Evolutionary conservation across 2,888 invertebrate genomes (phyloP).

Genomic region (Scaptomyza polygonia): DNA sequence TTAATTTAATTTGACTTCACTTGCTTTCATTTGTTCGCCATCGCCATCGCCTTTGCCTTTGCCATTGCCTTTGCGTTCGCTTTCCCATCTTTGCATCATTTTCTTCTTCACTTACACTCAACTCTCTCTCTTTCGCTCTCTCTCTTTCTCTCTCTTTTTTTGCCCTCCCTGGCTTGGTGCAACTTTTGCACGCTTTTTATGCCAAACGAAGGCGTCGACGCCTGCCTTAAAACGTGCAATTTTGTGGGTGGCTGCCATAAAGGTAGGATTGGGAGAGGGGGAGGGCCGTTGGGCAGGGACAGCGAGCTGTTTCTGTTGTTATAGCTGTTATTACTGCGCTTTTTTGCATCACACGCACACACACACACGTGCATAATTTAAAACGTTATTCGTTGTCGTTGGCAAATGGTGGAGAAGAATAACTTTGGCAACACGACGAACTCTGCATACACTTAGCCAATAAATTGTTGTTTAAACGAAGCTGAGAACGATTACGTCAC

Average conservation of each 20-base stretch:
- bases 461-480: slow-evolving; percentile 7
- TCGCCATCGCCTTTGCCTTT: slow-evolving; percentile 27
- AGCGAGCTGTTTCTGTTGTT: slow-evolving; percentile 48
- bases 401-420: slow-evolving; percentile 26
- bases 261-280: too few species aligned
- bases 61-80: slow-evolving; percentile 20
- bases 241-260: slow-evolving; percentile 35
- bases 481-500: not conserved
- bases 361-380: slow-evolving; percentile 68
- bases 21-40: slow-evolving; percentile 74
- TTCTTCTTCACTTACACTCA: slow-evolving; percentile 7
- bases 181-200: slow-evolving; percentile 30
- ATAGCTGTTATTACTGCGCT: slow-evolving; percentile 51
- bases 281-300: slow-evolving; percentile 25
- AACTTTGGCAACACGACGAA: slow-evolving; percentile 39
- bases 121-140: slow-evolving; percentile 1
- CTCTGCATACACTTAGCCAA: slow-evolving; percentile 44
- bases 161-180: not conserved
- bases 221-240: slow-evolving; percentile 71
- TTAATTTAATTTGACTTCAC: slow-evolving; percentile 80
- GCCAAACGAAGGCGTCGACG: slow-evolving; percentile 63
- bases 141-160: not conserved
- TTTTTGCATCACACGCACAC: slow-evolving; percentile 35
- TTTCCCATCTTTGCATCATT: slow-evolving; percentile 23
- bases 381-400: slow-evolving; percentile 61